Base-by-base conservation (phyloP, 2,113 vertebrate genomes). In the Callipepla californica region DNA sequence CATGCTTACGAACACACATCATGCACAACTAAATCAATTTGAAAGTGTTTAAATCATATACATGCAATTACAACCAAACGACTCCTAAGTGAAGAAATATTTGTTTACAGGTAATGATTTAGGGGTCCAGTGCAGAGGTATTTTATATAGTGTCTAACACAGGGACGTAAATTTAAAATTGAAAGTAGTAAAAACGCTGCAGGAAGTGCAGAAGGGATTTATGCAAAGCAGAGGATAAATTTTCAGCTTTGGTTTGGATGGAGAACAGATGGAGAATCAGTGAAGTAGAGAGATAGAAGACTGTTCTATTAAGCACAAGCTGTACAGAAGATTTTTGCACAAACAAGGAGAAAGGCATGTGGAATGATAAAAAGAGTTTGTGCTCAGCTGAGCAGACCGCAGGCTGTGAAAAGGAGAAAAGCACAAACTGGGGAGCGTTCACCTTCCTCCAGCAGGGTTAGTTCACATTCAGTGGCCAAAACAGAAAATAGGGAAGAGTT, bases 241-340 rank as follows among this genome's bases (percentile, higher is more conserved):
- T 83, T 93, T 88, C 86, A 84, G 79, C 47, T 92, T 95, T 84
- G 73, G 62, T 95, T 92, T 95, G 77, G 89, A 93, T 86, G 47
- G 57, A 88, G 90, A 96, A 95, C 93, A 94, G 93, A 96, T 95
- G 93, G 90, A 88, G 85, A 86, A 94, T 78, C 83, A 68, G 69
- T 40, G 61, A 82, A 94, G 92, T 32, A 80, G 79, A 87, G 85
- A 95, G 82, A 78, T 83, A 38, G 11, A 87, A 80, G 47, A 85
- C 73, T 81, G 68, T 90, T 92, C 88, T 90, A 94, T 93, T 95
- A 96, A 94, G 95, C 83, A 96, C 95, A 96, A 92, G 92, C 88
- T 93, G 88, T 94, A 94, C 88, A 61, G 89, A 92, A 91, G 73
- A 57, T 55, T 83, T 90, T 75, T 90, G 83, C 61, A 92, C 61